Conservation (phyloP, 1,140 invertebrate genomes). For the Magallana ariakensis region DNA sequence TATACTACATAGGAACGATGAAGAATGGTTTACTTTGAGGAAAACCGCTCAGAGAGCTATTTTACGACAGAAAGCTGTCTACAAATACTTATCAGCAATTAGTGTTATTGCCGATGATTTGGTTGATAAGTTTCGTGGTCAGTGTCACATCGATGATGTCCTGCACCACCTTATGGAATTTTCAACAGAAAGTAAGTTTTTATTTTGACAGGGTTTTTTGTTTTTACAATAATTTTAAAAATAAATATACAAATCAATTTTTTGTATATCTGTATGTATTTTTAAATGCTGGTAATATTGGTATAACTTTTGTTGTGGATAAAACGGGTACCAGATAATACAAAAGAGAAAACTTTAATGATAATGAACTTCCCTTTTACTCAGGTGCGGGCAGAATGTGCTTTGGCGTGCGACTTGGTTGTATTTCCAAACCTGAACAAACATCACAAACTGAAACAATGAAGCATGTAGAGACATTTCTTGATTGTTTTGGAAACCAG, state of each 20-base stretch:
- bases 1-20: slow-evolving; percentile 43
- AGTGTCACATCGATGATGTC: slow-evolving; percentile 30
- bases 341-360: too few relatives aligned
- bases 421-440: slow-evolving; percentile 25
- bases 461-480: slow-evolving; percentile 37
- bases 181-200: slow-evolving; percentile 46
- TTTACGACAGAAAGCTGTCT: slow-evolving; percentile 43
- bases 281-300: neutral
- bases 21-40: slow-evolving; percentile 51
- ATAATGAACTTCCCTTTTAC: neutral
- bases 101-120: slow-evolving; percentile 56
- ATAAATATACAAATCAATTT: neutral
- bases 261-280: too few relatives aligned
- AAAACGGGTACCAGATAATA: too few relatives aligned
- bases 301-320: neutral
- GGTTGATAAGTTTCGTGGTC: slow-evolving; percentile 35
- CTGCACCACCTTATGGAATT: slow-evolving; percentile 41
- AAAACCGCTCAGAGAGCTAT: slow-evolving; percentile 43
- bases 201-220: too few relatives aligned
- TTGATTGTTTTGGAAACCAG: slow-evolving; percentile 38
- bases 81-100: slow-evolving; percentile 47
- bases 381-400: slow-evolving; percentile 43
- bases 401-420: slow-evolving; percentile 37
- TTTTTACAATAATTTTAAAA: too few relatives aligned
- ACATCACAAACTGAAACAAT: slow-evolving; percentile 19